Conservation (phyloP, 2,888 invertebrate genomes). For the Lutraria lutraria region DNA sequence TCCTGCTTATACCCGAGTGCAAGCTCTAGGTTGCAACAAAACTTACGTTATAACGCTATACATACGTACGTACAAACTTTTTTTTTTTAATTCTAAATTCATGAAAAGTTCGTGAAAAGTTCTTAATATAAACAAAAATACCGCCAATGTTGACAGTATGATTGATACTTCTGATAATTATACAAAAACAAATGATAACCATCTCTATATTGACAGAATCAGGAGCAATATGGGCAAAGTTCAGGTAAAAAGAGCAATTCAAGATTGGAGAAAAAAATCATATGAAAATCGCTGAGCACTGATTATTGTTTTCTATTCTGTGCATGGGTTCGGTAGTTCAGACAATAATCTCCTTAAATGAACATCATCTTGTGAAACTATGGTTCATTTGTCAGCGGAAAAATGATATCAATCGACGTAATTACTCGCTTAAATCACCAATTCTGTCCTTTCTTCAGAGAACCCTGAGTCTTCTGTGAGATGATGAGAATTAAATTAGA, state of each 20-base stretch:
- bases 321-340: neutral
- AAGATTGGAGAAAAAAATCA: neutral
- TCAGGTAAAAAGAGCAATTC: neutral
- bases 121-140: no score
- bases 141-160: no score
- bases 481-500: neutral
- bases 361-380: neutral
- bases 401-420: neutral
- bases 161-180: no score
- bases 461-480: neutral
- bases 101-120: no score
- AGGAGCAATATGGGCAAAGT: no score
- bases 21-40: no score
- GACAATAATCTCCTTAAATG: neutral
- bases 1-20: no score
- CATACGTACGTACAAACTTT: no score
- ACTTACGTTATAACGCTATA: no score
- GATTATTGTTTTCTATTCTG: neutral
- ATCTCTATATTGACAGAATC: no score
- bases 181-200: no score
- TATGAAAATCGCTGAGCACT: neutral
- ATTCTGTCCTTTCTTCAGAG: neutral
- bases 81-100: no score
- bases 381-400: neutral
- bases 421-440: neutral